Evolutionary conservation across 1,140 invertebrate species (phyloP).

Genomic region (Drosophila truncata): DNA sequence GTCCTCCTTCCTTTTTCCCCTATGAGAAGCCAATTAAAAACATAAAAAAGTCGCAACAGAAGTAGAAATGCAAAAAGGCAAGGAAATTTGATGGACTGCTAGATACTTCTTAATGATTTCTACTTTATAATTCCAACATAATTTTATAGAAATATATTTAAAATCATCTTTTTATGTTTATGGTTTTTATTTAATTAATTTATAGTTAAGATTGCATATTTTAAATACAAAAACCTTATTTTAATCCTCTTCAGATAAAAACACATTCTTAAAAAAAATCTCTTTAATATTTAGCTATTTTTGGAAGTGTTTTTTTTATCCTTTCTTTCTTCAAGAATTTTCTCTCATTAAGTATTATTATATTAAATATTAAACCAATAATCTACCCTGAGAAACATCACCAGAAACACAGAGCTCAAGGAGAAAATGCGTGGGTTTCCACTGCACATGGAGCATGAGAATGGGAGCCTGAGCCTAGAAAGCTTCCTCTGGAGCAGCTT

Average conservation of each 20-base stretch:
- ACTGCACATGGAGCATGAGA: conserved; percentile 23
- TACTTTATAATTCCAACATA: too few species aligned
- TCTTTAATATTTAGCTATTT: background rate
- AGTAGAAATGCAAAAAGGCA: conserved; percentile 9
- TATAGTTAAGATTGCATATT: too few species aligned
- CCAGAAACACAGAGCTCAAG: background rate
- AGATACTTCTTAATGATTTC: conserved; percentile 9
- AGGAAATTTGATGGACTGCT: conserved; percentile 1
- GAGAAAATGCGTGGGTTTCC: conserved; percentile 40
- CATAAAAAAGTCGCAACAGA: conserved; percentile 55
- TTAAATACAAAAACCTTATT: too few species aligned
- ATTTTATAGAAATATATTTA: too few species aligned
- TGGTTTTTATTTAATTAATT: too few species aligned
- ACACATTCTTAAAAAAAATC: background rate
- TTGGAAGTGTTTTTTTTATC: background rate
- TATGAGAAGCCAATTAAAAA: conserved; percentile 83
- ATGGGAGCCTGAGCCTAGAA: conserved; percentile 33
- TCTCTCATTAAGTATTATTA: background rate
- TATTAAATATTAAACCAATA: conserved; percentile 4
- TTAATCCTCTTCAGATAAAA: too few species aligned
- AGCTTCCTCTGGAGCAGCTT: conserved; percentile 20
- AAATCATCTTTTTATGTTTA: too few species aligned
- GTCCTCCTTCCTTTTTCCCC: conserved; percentile 2
- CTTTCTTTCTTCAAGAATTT: background rate
- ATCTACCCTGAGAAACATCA: conserved; percentile 13